Evolutionary conservation across 2,888 invertebrate genomes (phyloP).

Genomic region (Agrochola circellaris): DNA sequence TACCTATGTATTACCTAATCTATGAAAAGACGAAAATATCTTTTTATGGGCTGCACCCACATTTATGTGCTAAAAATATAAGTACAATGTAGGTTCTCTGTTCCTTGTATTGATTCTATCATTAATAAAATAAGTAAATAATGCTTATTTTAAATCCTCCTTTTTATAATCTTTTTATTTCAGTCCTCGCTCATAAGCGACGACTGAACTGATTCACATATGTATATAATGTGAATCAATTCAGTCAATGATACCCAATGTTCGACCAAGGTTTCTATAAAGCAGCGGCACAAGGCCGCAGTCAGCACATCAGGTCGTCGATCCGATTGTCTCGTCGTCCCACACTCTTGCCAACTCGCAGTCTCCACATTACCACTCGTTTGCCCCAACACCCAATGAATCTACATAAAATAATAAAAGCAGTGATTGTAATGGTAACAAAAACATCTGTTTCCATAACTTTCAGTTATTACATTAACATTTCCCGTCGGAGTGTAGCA

Average conservation of each 20-base stretch:
- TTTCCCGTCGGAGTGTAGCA: background rate
- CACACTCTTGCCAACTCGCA: constrained; percentile 17
- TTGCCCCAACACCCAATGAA: constrained; percentile 17
- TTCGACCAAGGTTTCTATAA: background rate
- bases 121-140: background rate
- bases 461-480: constrained; percentile 1
- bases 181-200: background rate
- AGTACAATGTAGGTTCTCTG: too few species aligned
- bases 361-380: constrained; percentile 4
- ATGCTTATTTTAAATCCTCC: too few species aligned
- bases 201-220: too few species aligned
- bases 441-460: constrained; percentile 19
- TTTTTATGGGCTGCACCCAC: background rate
- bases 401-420: constrained; percentile 28
- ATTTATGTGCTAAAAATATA: background rate
- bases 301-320: background rate
- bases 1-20: background rate
- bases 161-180: too few species aligned
- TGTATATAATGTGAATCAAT: constrained; percentile 1
- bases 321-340: constrained; percentile 1
- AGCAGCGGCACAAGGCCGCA: background rate
- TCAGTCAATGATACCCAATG: background rate
- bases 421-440: constrained; percentile 17
- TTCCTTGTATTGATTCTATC: background rate
- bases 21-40: constrained; percentile 1